Percentiles rank a stretch among this genome's conserved stretches.
Conservation (phyloP, 2,113 vertebrate species). For the Phalacrocorax carbo region DNA sequence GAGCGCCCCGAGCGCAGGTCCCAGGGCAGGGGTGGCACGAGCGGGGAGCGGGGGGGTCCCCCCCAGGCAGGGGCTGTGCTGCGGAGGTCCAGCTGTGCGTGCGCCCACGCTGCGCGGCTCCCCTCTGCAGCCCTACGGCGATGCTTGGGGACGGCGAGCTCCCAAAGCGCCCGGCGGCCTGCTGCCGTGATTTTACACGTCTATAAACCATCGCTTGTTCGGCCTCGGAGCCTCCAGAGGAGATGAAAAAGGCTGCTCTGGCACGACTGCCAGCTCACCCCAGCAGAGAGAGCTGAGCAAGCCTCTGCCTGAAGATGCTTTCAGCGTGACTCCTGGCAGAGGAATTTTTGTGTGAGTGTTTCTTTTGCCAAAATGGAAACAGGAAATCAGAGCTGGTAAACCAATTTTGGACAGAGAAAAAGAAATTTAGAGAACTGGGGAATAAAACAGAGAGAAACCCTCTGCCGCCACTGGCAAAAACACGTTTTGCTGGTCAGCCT, state of each 20-base stretch:
- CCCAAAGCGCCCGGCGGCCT: background rate
- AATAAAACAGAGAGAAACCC: background rate
- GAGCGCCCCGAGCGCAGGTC: background rate
- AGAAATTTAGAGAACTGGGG: background rate
- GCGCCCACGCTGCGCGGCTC: background rate
- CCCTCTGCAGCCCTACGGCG: background rate
- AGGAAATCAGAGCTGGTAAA: background rate
- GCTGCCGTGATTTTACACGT: fast-evolving
- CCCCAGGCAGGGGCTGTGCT: too few relatives aligned
- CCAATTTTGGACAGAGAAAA: background rate
- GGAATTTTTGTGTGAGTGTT: background rate
- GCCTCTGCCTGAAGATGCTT: background rate
- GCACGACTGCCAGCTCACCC: background rate
- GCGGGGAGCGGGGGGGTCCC: too few relatives aligned
- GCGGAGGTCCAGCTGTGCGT: background rate
- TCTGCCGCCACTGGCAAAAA: background rate
- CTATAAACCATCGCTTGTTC: background rate
- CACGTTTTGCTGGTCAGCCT: background rate
- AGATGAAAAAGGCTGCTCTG: background rate
- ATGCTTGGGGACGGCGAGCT: background rate
- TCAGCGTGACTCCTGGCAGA: background rate
- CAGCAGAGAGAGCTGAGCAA: background rate
- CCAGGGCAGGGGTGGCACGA: background rate
- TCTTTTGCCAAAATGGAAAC: background rate
- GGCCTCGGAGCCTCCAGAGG: background rate